Conservation (phyloP, 2,113 vertebrate genomes). For the Ictidomys tridecemlineatus region DNA sequence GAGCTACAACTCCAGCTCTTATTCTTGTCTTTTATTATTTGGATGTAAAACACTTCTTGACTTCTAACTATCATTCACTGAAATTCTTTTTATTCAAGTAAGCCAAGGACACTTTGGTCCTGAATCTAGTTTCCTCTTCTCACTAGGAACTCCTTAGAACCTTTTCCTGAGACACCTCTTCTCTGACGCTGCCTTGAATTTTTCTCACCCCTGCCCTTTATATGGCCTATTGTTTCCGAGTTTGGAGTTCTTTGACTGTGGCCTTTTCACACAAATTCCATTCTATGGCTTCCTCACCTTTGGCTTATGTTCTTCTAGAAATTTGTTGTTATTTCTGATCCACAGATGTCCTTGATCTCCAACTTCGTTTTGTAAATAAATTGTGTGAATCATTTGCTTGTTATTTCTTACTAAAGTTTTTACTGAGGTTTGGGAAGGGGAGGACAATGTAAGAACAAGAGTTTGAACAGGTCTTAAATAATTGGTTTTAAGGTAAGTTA, state of each 20-base stretch:
- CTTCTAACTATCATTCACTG: too few relatives aligned
- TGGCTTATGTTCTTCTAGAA: not conserved
- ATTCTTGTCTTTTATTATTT: not conserved
- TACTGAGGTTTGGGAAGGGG: not conserved
- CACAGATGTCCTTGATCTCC: not conserved
- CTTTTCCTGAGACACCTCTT: too few relatives aligned
- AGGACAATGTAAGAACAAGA: not conserved
- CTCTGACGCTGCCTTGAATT: not conserved
- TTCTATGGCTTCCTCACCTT: not conserved
- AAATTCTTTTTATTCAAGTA: too few relatives aligned
- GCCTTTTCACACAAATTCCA: not conserved
- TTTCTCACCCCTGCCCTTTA: not conserved
- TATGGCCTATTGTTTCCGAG: not conserved
- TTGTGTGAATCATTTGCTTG: not conserved
- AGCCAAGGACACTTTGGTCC: too few relatives aligned
- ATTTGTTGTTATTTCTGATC: not conserved
- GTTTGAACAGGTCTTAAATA: not conserved
- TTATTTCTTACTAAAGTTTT: not conserved
- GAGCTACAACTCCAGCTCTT: too few relatives aligned
- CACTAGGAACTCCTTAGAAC: too few relatives aligned
- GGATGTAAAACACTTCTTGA: not conserved
- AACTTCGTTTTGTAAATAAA: not conserved
- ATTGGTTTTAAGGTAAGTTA: not conserved
- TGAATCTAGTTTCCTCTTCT: too few relatives aligned
- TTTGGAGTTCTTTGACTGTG: not conserved